Percentiles rank a stretch among this genome's conserved stretches.
Evolutionary conservation across 2,797 vertebrate species (phyloP).

Genomic region (Chelon auratus): DNA sequence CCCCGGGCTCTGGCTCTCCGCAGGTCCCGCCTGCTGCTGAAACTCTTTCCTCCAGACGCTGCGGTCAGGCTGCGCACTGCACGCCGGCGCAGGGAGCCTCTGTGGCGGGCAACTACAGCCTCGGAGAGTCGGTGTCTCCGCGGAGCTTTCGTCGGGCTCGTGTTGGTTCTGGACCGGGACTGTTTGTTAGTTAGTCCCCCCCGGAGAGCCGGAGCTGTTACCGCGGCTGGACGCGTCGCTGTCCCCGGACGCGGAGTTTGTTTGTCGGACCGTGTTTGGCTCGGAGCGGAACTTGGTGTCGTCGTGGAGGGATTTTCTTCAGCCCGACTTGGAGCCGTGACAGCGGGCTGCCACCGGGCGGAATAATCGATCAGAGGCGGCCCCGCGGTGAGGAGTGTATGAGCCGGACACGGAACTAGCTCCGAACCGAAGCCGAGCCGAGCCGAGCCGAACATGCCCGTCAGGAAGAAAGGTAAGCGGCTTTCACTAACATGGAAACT

Average conservation of each 20-base stretch:
- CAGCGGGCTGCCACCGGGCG: slow-evolving; percentile 36
- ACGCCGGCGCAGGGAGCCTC: slow-evolving; percentile 54
- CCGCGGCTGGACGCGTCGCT: too few species aligned
- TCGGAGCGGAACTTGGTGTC: slow-evolving; percentile 59
- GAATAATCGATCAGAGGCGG: neutral
- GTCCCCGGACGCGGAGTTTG: too few species aligned
- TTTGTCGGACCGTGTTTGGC: neutral
- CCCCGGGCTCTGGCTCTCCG: slow-evolving; percentile 21
- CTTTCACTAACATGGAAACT: slow-evolving; percentile 47
- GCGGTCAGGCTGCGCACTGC: slow-evolving; percentile 55
- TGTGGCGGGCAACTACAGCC: slow-evolving; percentile 37
- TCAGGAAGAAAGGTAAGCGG: slow-evolving; percentile 92
- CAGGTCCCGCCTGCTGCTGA: slow-evolving; percentile 11
- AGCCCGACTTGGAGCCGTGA: slow-evolving; percentile 42
- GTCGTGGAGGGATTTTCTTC: slow-evolving; percentile 59
- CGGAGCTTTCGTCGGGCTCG: slow-evolving; percentile 18
- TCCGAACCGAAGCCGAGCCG: slow-evolving; percentile 31
- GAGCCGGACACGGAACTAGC: slow-evolving; percentile 44
- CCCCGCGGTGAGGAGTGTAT: slow-evolving; percentile 39
- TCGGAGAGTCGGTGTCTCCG: slow-evolving; percentile 31
- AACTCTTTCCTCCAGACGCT: slow-evolving; percentile 5
- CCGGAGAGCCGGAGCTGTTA: too few species aligned
- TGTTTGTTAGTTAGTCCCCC: too few species aligned
- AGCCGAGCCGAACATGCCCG: slow-evolving; percentile 86
- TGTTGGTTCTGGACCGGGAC: slow-evolving; percentile 1